Base-by-base conservation (phyloP, 2,888 invertebrate genomes). In the Drosophila buzzatii region DNA sequence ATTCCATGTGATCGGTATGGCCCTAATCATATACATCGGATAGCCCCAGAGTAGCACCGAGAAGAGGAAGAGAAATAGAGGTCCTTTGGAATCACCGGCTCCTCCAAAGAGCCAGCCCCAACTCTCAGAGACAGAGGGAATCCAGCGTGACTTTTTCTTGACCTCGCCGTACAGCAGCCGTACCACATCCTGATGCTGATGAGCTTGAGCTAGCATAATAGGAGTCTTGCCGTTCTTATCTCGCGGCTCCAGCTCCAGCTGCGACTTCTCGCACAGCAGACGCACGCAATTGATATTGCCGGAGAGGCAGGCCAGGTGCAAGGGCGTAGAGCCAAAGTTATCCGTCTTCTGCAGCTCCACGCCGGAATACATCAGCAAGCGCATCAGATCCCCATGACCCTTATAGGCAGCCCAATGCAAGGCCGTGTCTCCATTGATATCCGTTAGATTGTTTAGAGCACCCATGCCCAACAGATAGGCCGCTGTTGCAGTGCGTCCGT, bases 371-470 rank as follows among this genome's bases (percentile, higher is more conserved):
- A 98, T 97, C 23, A 98, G 94, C 60, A 98, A 93, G 53, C 97
- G 95, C 91, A 98, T 98, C 68, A 98, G 93, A 90, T 98, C 98
- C 0, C 97, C 96, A 85, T 98, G 97, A 0, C 97, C 98, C 93
- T 98, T 98, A 92, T 98, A 98, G 0, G 98, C 97, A 0, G 98
- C 98, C 98, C 98, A 98, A 90, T 98, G 98, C 37, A 98, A 93
- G 0, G 98, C 98, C 0, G 97, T 97, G 90, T 98, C 98, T 0
- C 98, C 98, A 91, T 98, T 98, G 81, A 97, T 97, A 88, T 98
- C 98, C 1, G 97, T 96, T 53, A 97, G 94, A 89, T 97, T 96
- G 77, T 97, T 96, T 1, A 96, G 94, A 0, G 98, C 98, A 4
- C 97, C 98, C 95, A 97, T 97, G 35, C 98, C 98, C 58, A 98